These are phyloP conservation scores for Himalopsyche kuldschensis DNA, from an alignment of 2,888 invertebrate genomes.

Conservation along the genomic window DNA sequence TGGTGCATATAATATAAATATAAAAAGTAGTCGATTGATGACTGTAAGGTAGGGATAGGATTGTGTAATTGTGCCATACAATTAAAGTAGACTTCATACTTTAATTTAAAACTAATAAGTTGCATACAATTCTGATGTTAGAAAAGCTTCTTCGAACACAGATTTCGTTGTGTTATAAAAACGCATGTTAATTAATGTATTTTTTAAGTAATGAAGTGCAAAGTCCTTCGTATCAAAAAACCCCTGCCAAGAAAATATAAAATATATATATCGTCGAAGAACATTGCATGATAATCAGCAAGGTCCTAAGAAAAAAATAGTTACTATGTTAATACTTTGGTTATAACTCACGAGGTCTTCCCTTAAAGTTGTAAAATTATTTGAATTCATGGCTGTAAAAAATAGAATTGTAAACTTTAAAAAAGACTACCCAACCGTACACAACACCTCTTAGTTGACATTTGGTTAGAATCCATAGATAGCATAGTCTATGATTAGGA, in stretches of 20 bases:
- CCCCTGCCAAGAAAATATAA: neutral
- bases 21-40: too few relatives aligned
- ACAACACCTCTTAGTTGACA: neutral
- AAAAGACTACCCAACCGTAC: neutral
- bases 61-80: too few relatives aligned
- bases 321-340: neutral
- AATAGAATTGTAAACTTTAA: neutral
- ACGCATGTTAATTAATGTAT: neutral
- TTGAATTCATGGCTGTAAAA: neutral
- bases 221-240: neutral
- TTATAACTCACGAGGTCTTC: neutral
- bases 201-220: neutral
- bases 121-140: slow-evolving; percentile 61
- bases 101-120: too few relatives aligned
- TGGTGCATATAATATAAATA: too few relatives aligned
- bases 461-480: neutral
- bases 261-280: neutral
- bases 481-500: too few relatives aligned
- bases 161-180: neutral
- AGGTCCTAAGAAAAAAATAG: too few relatives aligned
- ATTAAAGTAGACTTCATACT: too few relatives aligned
- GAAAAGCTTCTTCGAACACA: slow-evolving; percentile 42
- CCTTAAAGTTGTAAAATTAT: neutral
- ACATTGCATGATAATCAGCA: too few relatives aligned
- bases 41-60: too few relatives aligned